These are phyloP conservation scores for Tiaroga cobitis DNA, from an alignment of 2,797 vertebrate genomes.

Conservation along the genomic window DNA sequence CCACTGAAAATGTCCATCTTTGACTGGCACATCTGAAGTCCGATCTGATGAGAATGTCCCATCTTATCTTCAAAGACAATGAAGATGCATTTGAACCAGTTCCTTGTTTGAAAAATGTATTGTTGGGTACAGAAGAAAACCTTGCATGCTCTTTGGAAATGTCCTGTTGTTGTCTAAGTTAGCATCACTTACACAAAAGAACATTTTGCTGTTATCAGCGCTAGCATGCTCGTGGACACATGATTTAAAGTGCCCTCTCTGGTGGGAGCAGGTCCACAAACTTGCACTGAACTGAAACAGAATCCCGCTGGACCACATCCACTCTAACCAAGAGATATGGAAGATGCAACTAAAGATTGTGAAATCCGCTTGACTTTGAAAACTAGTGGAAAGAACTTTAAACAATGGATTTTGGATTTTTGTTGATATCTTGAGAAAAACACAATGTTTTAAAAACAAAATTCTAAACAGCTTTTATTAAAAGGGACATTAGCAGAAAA, in stretches of 20 bases:
- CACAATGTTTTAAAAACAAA: neutral
- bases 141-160: slow-evolving; percentile 57
- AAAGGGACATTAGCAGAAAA: neutral
- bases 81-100: slow-evolving; percentile 56
- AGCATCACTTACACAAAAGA: slow-evolving; percentile 53
- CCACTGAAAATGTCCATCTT: slow-evolving; percentile 57
- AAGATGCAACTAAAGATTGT: slow-evolving; percentile 9
- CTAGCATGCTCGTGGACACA: slow-evolving; percentile 40
- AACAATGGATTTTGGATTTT: neutral
- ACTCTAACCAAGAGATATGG: neutral
- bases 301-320: neutral
- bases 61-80: slow-evolving; percentile 63
- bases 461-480: neutral
- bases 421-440: neutral
- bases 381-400: slow-evolving; percentile 39
- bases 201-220: slow-evolving; percentile 36
- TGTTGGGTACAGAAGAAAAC: slow-evolving; percentile 54
- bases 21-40: slow-evolving; percentile 59
- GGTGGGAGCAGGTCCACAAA: slow-evolving; percentile 13
- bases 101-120: slow-evolving; percentile 53
- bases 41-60: slow-evolving; percentile 59
- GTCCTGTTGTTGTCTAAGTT: slow-evolving; percentile 52
- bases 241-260: slow-evolving; percentile 30
- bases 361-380: slow-evolving; percentile 41
- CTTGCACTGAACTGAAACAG: slow-evolving; percentile 34